Base-by-base conservation (phyloP, 2,797 vertebrate species). In the Argya squamiceps region DNA sequence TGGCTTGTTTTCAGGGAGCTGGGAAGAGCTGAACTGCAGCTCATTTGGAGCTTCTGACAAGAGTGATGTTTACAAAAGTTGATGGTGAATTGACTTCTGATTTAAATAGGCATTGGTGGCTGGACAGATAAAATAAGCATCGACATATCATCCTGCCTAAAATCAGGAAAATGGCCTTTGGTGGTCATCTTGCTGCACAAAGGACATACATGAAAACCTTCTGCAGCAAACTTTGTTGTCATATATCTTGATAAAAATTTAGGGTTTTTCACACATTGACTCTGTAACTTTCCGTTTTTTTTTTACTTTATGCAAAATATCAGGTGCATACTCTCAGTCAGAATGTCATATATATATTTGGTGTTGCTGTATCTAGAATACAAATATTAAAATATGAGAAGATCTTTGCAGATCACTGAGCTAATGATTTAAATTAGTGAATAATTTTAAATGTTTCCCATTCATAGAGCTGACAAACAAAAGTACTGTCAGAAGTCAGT, bases 31-130 rank as follows among this genome's bases (percentile, higher is more conserved):
- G 59, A 56, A 7, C 43, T 82, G 39, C 63, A 52, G 32, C 46
- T 85, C 47, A 14, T 36, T 83, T 67, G 55, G 64, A 37, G 70
- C 24, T 70, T 76, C 60, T 95, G 91, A 85, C 87, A 93, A 46
- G 55, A 67, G 71, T 93, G 84, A 95, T 89, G 64, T 53, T 95
- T 85, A 94, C 41, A 43, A 7, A 85, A 85, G 41, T 6, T 93
- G 89, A 95, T 85, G 73, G 56, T 12, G 26, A 43, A 70, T 68
- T 88, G 71, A 92, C 44, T 93, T 89, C 30, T 89, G 87, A 91
- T 95, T 83, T 77, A 64, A 91, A 68, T 37, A 77, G 53, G 68
- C 81, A 39, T 30, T 89, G 71, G 68, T 93, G 78, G 56, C 82
- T 93, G 81, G 29, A 37, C 67, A 88, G 67, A 82, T 15, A 56